These are phyloP conservation scores for Eilema griseolum DNA, from an alignment of 2,888 invertebrate species.

Conservation along the genomic window DNA sequence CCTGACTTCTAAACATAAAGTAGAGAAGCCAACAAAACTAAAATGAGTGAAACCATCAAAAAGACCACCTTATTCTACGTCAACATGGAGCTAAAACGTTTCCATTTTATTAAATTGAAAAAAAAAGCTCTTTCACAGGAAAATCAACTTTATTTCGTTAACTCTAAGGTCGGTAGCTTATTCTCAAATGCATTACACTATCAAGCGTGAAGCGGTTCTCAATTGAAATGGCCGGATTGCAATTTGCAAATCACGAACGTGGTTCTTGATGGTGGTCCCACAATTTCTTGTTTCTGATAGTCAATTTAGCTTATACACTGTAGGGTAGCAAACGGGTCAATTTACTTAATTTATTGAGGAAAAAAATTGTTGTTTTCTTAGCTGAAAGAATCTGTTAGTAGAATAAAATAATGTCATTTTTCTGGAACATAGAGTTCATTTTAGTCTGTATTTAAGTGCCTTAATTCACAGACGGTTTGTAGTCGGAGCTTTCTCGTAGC, in stretches of 20 bases:
- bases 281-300: slow-evolving; percentile 30
- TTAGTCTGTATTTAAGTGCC: too few species aligned
- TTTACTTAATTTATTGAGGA: slow-evolving; percentile 22
- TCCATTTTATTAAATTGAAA: slow-evolving; percentile 47
- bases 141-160: neutral
- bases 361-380: neutral
- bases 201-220: slow-evolving; percentile 27
- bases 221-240: slow-evolving; percentile 44
- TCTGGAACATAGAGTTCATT: too few species aligned
- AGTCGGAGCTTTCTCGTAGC: too few species aligned
- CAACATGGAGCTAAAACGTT: slow-evolving; percentile 37
- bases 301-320: slow-evolving; percentile 37
- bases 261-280: slow-evolving; percentile 27
- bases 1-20: slow-evolving; percentile 14
- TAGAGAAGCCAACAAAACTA: slow-evolving; percentile 21
- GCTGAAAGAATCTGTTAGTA: neutral
- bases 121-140: neutral
- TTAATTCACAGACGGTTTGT: too few species aligned
- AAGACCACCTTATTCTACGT: slow-evolving; percentile 26
- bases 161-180: neutral
- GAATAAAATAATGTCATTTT: neutral
- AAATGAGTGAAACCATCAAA: slow-evolving; percentile 37
- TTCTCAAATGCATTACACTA: slow-evolving; percentile 22
- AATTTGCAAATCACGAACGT: slow-evolving; percentile 37
- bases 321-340: slow-evolving; percentile 29